These are phyloP conservation scores for Timandra comae DNA, from an alignment of 2,888 invertebrate genomes.

Conservation along the genomic window DNA sequence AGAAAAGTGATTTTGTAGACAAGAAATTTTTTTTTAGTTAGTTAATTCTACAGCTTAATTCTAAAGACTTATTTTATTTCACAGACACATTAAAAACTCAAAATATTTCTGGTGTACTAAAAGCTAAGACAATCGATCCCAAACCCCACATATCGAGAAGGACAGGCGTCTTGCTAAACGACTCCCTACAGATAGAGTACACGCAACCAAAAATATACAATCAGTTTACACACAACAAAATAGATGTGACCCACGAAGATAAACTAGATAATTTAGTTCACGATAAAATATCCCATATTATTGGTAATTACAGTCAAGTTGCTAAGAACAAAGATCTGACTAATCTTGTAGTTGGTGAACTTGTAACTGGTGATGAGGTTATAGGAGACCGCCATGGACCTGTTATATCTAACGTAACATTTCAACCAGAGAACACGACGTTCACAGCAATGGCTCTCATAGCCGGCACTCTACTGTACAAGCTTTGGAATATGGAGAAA, in stretches of 20 bases:
- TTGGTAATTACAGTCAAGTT: constrained; percentile 43
- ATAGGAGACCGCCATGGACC: constrained; percentile 48
- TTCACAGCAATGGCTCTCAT: constrained; percentile 64
- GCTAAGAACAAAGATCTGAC: constrained; percentile 52
- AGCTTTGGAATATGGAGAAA: constrained; percentile 64
- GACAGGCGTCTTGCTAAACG: constrained; percentile 24
- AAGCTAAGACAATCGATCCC: constrained; percentile 37
- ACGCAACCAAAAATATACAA: constrained; percentile 39
- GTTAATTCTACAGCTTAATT: no score
- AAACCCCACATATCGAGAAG: constrained; percentile 34
- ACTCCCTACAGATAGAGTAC: constrained; percentile 48
- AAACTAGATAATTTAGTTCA: constrained; percentile 29
- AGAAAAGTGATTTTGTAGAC: background rate
- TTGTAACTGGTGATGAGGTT: constrained; percentile 47
- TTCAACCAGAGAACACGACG: constrained; percentile 65
- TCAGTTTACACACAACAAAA: constrained; percentile 54
- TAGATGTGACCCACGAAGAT: constrained; percentile 36
- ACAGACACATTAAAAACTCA: constrained; percentile 49
- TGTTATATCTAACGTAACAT: constrained; percentile 60
- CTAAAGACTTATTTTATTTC: no score
- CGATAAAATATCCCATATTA: constrained; percentile 31
- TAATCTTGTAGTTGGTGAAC: constrained; percentile 57
- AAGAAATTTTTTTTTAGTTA: background rate
- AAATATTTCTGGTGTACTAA: constrained; percentile 46
- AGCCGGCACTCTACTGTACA: constrained; percentile 63